Percentiles rank a stretch among this genome's conserved stretches.
Evolutionary conservation across 2,113 vertebrate genomes (phyloP).

Genomic region (Empidonax alnorum): DNA sequence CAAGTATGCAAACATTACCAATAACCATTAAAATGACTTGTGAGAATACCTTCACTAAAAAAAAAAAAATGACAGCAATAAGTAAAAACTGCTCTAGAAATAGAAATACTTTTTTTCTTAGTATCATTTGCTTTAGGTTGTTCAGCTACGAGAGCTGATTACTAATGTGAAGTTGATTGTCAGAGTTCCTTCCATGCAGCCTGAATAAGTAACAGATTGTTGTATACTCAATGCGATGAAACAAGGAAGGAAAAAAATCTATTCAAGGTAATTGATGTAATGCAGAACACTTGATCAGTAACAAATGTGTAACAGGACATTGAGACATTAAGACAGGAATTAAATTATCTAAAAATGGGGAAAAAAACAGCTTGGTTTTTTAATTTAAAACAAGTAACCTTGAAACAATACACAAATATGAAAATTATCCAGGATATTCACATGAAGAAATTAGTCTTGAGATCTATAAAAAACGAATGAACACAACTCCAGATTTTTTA

Average conservation of each 20-base stretch:
- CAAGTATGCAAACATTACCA: not conserved
- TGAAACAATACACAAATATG: not conserved
- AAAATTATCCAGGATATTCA: not conserved
- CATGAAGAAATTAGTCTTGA: not conserved
- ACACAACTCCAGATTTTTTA: not conserved
- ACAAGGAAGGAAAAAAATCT: not conserved
- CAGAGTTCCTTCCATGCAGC: not conserved
- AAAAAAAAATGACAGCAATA: not conserved
- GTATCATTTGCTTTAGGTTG: not conserved
- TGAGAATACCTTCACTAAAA: not conserved
- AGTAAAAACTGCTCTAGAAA: not conserved
- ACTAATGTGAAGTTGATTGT: not conserved
- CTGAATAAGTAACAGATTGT: not conserved
- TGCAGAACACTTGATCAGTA: not conserved
- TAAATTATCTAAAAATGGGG: not conserved
- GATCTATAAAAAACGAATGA: not conserved
- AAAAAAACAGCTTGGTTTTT: not conserved
- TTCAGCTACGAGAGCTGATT: not conserved
- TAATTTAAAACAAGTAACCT: not conserved
- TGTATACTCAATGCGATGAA: not conserved
- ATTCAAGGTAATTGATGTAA: not conserved
- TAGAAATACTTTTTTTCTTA: not conserved
- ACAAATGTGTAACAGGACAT: not conserved
- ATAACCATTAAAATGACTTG: not conserved
- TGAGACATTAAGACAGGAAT: not conserved